phyloP scores from a whole-genome alignment of 1,140 invertebrate species.

The Drosophila asahinai region DNA sequence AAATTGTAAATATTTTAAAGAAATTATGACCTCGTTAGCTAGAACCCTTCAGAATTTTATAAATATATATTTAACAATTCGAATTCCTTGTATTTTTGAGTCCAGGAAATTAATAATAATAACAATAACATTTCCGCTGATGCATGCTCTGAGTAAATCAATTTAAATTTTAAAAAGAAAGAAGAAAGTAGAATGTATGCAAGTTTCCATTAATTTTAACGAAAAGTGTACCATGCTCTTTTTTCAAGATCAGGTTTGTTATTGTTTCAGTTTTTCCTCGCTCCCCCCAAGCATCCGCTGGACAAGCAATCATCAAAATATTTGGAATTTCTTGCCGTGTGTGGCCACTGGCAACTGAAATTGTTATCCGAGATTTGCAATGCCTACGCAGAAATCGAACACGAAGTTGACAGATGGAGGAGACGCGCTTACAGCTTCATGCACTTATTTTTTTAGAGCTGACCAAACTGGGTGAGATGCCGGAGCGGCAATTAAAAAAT shows the following conservation, averaged over 20 bases:
- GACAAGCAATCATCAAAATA: slow-evolving; percentile 12
- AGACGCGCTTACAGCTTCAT: slow-evolving; percentile 25
- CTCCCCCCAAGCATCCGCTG: slow-evolving; percentile 1
- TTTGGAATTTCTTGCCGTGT: slow-evolving; percentile 25
- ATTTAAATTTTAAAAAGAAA: too few relatives aligned
- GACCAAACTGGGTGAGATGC: slow-evolving; percentile 43
- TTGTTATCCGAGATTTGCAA: slow-evolving; percentile 26
- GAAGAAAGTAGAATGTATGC: too few relatives aligned
- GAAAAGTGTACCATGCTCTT: not conserved
- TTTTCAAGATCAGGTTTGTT: slow-evolving; percentile 12
- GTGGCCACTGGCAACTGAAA: slow-evolving; percentile 14
- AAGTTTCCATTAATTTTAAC: not conserved
- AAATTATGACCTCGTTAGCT: too few relatives aligned
- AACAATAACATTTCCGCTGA: too few relatives aligned
- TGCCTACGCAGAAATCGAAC: slow-evolving; percentile 45
- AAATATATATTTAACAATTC: too few relatives aligned
- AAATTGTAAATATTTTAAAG: too few relatives aligned
- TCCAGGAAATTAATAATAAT: too few relatives aligned
- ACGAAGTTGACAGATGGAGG: slow-evolving; percentile 30
- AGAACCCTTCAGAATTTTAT: too few relatives aligned
- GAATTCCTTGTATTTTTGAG: too few relatives aligned
- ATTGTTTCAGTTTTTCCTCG: not conserved
- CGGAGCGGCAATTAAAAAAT: slow-evolving; percentile 72
- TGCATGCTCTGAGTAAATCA: too few relatives aligned
- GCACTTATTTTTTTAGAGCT: slow-evolving; percentile 15